Base-by-base conservation (phyloP, 64 coral and sea anemone species). In the Porites australiensis region DNA sequence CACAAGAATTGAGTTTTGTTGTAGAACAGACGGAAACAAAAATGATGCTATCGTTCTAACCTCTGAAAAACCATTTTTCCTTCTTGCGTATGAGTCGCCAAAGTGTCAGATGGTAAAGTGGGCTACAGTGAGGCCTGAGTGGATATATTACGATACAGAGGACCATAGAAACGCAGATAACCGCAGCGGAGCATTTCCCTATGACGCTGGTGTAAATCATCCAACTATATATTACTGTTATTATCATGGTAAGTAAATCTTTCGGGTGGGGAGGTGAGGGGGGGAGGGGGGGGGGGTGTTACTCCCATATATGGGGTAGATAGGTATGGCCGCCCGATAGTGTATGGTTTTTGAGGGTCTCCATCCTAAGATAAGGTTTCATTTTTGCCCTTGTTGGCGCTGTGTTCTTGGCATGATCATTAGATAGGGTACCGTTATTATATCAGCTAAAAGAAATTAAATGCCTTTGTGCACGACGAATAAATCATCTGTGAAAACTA, bases 161-260 rank as follows among this genome's bases (percentile, higher is more conserved):
- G 44, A 20, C 6, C 19, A 13, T 13, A 15, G 50, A 18, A 80
- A 58, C 16, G 14, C 6, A 7, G 79, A 91, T 19, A 18, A 12
- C 1, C 7, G 21, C 18, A 46, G 20, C 12, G 52, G 65, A 3
- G 48, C 77, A 12, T 74, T 58, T 37, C 89, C 89, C 14, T 83
- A 82, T 51, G 27, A 79, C 4, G 89, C 89, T 20, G 12, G 23
- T 21, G 19, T 23, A 2, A 54, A 44, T 27, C 69, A 58, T 52
- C 65, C 69, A 2, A 82, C 65, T 8, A 81, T 91, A 58, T 80
- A 82, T 7, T 91, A 82, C 27, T 91, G 89, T 73, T 91, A 91
- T 22, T 91, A 91, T 20, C 89, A 60, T 13, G 77, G 89, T 91
- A 59, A 91, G 64, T 11, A 71, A 70, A 54, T 2, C 14, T 6